Base-by-base conservation (phyloP, 2,888 invertebrate species). In the Prionchulus punctatus region DNA sequence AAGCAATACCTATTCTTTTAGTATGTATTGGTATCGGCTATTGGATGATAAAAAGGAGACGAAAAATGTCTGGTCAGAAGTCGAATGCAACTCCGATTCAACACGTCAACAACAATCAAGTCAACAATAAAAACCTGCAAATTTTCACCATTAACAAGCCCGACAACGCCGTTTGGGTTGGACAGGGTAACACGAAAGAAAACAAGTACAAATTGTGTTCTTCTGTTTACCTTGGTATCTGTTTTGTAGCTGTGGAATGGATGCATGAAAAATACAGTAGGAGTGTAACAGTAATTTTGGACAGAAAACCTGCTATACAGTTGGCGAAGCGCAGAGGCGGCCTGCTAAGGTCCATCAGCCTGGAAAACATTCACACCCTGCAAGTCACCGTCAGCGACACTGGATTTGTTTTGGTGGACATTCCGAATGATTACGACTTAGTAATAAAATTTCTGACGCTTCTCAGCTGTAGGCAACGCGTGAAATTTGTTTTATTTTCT, bases 291-390 rank as follows among this genome's bases (percentile, higher is more conserved):
- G 80, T 90, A 0, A 84, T 87, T 62, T 84, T 91, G 64, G 90
- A 90, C 0, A 88, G 90, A 0, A 89, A 90, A 69, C 80, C 84
- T 0, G 83, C 84, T 0, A 78, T 90, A 21, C 84, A 86, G 64
- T 85, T 88, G 1, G 84, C 89, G 0, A 88, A 89, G 65, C 78
- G 91, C 7, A 90, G 91, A 69, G 90, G 91, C 0, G 90, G 91
- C 68, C 86, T 88, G 64, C 73, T 92, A 30, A 78, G 92, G 21
- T 84, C 84, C 0, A 80, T 91, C 51, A 82, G 82, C 53, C 79
- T 92, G 55, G 81, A 81, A 63, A 80, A 80, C 58, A 78, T 83
- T 1, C 86, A 86, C 53, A 80, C 82, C 15, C 77, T 91, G 1
- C 81, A 84, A n/a, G 82, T 90, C 27, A 84, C 90, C 66, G 86